phyloP scores from a whole-genome alignment of 2,113 vertebrate genomes.

The Carollia perspicillata region DNA sequence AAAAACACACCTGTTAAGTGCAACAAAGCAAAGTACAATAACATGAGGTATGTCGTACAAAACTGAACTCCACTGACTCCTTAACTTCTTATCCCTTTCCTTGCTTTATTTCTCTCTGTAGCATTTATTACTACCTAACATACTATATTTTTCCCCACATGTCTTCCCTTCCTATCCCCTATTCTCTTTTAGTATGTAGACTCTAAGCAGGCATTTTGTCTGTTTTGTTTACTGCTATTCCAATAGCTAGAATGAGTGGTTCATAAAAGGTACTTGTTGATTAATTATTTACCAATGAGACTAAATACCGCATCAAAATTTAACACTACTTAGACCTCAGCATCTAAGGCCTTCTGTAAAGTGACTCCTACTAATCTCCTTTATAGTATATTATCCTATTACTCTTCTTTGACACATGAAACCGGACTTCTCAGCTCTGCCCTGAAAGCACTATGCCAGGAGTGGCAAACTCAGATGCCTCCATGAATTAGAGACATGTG shows the following conservation, averaged over 20 bases:
- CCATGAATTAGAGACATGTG: neutral
- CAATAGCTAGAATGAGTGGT: neutral
- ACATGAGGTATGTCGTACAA: neutral
- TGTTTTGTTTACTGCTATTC: neutral
- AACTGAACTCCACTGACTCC: neutral
- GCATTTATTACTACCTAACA: neutral
- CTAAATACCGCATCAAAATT: neutral
- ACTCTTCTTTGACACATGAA: neutral
- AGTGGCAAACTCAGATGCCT: neutral
- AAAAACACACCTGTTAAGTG: neutral
- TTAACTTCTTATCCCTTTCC: neutral
- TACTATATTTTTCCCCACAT: neutral
- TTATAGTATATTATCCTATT: neutral
- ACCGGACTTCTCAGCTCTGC: neutral
- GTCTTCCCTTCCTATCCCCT: neutral
- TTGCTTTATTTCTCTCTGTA: neutral
- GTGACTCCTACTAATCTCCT: neutral
- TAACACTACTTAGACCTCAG: neutral
- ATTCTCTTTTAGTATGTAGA: neutral
- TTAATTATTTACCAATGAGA: conserved; percentile 22
- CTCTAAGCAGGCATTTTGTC: neutral
- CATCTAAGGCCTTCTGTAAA: neutral
- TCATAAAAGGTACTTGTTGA: neutral
- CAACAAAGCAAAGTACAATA: neutral
- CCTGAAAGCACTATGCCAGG: neutral